Conservation (phyloP, 2,888 invertebrate species). For the Torymus tubicola region DNA sequence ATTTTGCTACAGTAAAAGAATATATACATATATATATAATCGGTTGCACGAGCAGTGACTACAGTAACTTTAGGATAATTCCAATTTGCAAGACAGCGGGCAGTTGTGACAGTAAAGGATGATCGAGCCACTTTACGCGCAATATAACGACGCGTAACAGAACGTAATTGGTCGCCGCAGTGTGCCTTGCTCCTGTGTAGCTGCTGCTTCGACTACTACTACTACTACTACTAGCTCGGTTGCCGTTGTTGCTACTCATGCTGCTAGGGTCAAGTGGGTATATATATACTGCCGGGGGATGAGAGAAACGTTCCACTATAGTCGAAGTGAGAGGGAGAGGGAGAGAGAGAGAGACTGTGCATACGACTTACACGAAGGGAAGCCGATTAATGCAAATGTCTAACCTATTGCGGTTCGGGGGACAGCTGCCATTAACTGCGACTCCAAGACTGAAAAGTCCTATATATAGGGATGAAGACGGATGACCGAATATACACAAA, state of each 20-base stretch:
- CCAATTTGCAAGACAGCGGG: slow-evolving; percentile 33
- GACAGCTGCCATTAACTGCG: slow-evolving; percentile 45
- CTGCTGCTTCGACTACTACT: too few relatives aligned
- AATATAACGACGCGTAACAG: slow-evolving; percentile 44
- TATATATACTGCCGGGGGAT: slow-evolving; percentile 41
- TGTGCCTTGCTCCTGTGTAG: background rate
- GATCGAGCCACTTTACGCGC: slow-evolving; percentile 43
- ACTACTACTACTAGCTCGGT: too few relatives aligned
- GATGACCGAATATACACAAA: background rate
- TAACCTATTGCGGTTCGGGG: slow-evolving; percentile 68
- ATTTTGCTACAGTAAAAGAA: background rate
- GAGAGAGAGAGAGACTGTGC: slow-evolving; percentile 18
- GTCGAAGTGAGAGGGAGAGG: background rate
- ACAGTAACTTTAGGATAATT: slow-evolving; percentile 20
- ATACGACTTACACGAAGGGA: slow-evolving; percentile 61
- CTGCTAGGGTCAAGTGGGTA: slow-evolving; percentile 43
- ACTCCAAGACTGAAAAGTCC: background rate
- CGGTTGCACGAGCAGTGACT: background rate
- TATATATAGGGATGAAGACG: slow-evolving; percentile 6
- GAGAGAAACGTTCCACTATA: slow-evolving; percentile 15
- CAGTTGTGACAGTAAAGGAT: slow-evolving; percentile 23
- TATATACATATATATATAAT: background rate
- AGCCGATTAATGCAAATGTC: slow-evolving; percentile 73
- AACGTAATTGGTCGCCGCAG: slow-evolving; percentile 37
- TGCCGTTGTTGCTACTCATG: background rate